Percentiles rank a stretch among this genome's conserved stretches.
Conservation (phyloP, 2,888 invertebrate species). For the Dascillus cervinus region DNA sequence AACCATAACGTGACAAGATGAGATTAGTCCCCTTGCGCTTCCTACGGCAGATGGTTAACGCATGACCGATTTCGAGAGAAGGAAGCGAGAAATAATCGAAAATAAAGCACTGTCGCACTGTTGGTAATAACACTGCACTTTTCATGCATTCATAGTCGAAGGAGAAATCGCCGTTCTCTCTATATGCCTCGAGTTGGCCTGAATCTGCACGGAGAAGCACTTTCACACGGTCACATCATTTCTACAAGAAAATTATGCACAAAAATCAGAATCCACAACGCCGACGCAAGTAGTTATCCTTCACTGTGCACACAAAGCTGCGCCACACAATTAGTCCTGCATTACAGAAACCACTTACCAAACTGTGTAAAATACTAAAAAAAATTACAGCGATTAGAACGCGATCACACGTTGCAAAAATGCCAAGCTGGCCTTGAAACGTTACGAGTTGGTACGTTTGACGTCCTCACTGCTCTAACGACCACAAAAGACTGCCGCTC, state of each 20-base stretch:
- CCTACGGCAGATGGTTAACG: constrained; percentile 13
- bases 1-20: constrained; percentile 14
- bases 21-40: no score
- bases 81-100: no score
- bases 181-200: constrained; percentile 18
- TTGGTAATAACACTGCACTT: constrained; percentile 6
- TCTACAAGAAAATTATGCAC: no score
- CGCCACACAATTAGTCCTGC: no score
- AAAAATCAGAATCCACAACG: no score
- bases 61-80: no score
- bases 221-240: constrained; percentile 24
- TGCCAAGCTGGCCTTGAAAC: constrained; percentile 28
- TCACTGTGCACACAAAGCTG: no score
- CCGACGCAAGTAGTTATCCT: no score
- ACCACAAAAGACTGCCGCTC: constrained; percentile 30
- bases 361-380: no score
- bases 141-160: constrained; percentile 13
- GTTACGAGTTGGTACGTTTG: constrained; percentile 12
- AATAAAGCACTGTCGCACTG: constrained; percentile 1
- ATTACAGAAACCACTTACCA: no score
- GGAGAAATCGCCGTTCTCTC: constrained; percentile 25
- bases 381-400: constrained; percentile 1
- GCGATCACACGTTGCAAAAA: constrained; percentile 5
- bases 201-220: constrained; percentile 23
- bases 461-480: constrained; percentile 22